Percentiles rank a stretch among this genome's conserved stretches.
Evolutionary conservation across 1,140 invertebrate genomes (phyloP).

Genomic region (Pseudomyrmex flavicornis): DNA sequence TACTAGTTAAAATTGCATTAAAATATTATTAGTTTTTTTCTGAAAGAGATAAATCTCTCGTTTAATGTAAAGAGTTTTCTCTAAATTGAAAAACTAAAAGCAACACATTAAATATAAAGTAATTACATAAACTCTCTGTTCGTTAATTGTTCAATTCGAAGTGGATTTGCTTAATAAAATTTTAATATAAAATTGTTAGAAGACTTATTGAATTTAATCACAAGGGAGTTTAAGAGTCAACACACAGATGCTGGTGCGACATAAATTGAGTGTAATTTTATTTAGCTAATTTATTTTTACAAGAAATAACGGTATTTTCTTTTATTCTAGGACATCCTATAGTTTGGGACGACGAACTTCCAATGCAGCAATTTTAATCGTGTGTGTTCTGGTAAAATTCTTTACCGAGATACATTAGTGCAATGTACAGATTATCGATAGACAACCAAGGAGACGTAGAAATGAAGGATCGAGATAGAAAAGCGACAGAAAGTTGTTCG

Average conservation of each 20-base stretch:
- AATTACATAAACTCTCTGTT: not conserved
- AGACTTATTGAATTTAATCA: not conserved
- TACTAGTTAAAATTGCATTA: no score
- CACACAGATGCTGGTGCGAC: no score
- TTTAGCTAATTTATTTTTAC: not conserved
- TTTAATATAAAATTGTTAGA: not conserved
- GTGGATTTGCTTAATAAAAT: not conserved
- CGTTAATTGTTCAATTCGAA: not conserved
- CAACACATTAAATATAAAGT: not conserved
- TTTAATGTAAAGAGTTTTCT: not conserved
- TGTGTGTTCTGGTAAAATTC: conserved; percentile 21
- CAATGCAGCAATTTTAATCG: conserved; percentile 16
- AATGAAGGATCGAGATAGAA: not conserved
- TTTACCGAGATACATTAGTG: conserved; percentile 25
- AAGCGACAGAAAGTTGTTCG: conserved; percentile 15
- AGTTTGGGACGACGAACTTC: not conserved
- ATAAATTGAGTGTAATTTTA: no score
- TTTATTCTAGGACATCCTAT: not conserved
- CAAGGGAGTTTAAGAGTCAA: no score
- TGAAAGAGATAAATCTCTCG: no score
- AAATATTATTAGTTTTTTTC: no score
- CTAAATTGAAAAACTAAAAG: not conserved
- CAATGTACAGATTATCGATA: conserved; percentile 41
- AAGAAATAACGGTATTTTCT: not conserved
- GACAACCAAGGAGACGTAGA: not conserved